Base-by-base conservation (phyloP, 92 coral and sea anemone genomes). In the Epizoanthus ramosus region DNA sequence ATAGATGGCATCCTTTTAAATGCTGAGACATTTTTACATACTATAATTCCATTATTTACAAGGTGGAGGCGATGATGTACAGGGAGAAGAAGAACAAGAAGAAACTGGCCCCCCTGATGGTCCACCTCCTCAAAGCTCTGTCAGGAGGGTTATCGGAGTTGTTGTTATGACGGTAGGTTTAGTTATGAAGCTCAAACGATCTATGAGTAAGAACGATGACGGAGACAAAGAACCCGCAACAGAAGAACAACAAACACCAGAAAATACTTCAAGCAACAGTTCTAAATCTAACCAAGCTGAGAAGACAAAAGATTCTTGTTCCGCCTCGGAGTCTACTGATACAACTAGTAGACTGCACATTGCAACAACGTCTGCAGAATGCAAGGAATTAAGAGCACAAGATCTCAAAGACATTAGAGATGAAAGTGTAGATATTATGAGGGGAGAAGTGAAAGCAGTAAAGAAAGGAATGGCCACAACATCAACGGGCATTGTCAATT, bases 111-210 rank as follows among this genome's bases (percentile, higher is more conserved):
- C 67, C 84, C 83, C 69, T 41, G 89, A 85, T n/a, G 80, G 28
- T 13, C 73, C 83, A 15, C 89, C 89, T 28, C 80, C 80, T 64
- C 80, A 85, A 69, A 89, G 92, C 67, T 58, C 88, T 0, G 77
- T 90, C 59, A 74, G 86, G 45, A 93, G 88, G 71, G 91, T 88
- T 25, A 77, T 91, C 69, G 95, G 95, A 75, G 85, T 93, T 39
- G 90, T 85, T 31, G 70, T 93, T 10, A 50, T 93, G 57, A 90
- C 85, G 22, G 92, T 85, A 25, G 90, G 92, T 50, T 72, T 93
- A 31, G 81, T 71, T 24, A 83, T 88, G n/a, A 92, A 89, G 84
- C 53, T 93, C 5, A 88, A 74, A 79, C 87, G 75, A 73, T 84
- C 86, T 18, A 77, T 80, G 69, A 74, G 63, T 12, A 86, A 84